Percentiles rank a stretch among this genome's conserved stretches.
phyloP scores from a whole-genome alignment of 2,888 invertebrate genomes.

The Camponotus fellah region DNA sequence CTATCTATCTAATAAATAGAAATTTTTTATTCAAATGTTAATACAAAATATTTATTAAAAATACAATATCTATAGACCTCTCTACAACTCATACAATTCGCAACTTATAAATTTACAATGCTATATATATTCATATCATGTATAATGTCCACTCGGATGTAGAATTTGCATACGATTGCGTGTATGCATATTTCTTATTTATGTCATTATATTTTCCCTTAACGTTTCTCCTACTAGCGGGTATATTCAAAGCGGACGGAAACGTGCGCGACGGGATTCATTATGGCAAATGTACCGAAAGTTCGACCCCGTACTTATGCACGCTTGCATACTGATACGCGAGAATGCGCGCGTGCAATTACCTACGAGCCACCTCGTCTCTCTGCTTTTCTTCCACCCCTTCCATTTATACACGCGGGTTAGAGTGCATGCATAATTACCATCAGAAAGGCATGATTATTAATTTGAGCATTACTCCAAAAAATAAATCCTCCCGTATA shows the following conservation, averaged over 20 bases:
- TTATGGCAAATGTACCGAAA: conserved; percentile 58
- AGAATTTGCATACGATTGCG: neutral
- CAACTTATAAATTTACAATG: conserved; percentile 19
- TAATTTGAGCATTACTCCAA: conserved; percentile 71
- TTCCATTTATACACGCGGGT: conserved; percentile 10
- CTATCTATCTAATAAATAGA: neutral
- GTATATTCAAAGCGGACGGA: conserved; percentile 5
- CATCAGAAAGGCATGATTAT: conserved; percentile 66
- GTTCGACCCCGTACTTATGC: conserved; percentile 35
- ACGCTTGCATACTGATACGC: conserved; percentile 38
- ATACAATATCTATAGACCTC: conserved; percentile 3
- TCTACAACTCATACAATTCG: neutral
- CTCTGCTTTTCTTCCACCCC: neutral
- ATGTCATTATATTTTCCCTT: conserved; percentile 15
- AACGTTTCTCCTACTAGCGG: conserved; percentile 3
- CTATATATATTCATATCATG: conserved; percentile 1
- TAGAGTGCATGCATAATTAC: conserved; percentile 70
- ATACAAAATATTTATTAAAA: neutral
- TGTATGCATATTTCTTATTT: conserved; percentile 21
- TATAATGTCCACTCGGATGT: neutral
- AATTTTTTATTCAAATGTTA: conserved; percentile 7
- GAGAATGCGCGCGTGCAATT: conserved; percentile 67
- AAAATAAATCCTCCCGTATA: conserved; percentile 61
- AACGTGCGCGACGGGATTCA: conserved; percentile 51
- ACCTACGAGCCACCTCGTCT: conserved; percentile 42